These are phyloP conservation scores for Austrofundulus limnaeus DNA, from an alignment of 2,113 vertebrate species.

Conservation along the genomic window DNA sequence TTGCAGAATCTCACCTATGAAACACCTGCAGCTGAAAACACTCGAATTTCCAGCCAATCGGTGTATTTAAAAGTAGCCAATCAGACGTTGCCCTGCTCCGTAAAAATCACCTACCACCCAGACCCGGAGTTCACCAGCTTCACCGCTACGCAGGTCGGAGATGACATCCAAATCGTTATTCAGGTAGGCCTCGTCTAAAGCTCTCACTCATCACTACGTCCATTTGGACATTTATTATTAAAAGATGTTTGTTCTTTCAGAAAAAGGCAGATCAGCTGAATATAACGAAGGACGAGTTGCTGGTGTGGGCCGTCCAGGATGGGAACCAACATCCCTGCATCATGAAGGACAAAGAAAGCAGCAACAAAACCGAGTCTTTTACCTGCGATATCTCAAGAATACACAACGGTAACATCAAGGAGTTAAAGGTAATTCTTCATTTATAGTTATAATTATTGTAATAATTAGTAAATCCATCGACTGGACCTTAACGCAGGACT, in stretches of 20 bases:
- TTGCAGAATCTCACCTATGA: constrained; percentile 61
- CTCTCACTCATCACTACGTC: too few relatives aligned
- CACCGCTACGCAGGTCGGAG: background rate
- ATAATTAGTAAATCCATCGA: too few relatives aligned
- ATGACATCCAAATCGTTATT: constrained; percentile 54
- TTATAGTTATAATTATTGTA: background rate
- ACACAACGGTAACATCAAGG: constrained; percentile 1
- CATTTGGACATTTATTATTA: background rate
- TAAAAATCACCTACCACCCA: constrained; percentile 53
- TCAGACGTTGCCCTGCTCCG: constrained; percentile 49
- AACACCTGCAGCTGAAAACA: constrained; percentile 6
- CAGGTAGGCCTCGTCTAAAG: constrained; percentile 46
- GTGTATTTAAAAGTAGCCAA: constrained; percentile 64
- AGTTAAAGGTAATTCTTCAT: constrained; percentile 49
- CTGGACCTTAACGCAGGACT: too few relatives aligned
- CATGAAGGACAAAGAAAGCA: constrained; percentile 68
- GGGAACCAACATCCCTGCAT: constrained; percentile 64
- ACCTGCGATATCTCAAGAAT: constrained; percentile 73
- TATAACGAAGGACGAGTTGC: constrained; percentile 80
- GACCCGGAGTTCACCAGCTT: constrained; percentile 74
- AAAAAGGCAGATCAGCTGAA: constrained; percentile 87
- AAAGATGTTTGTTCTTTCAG: constrained; percentile 63
- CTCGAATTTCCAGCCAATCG: background rate
- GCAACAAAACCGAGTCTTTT: constrained; percentile 75
- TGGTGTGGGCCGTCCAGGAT: constrained; percentile 66